These are phyloP conservation scores for Drosophila mercatorum DNA, from an alignment of 2,888 invertebrate species.

Conservation along the genomic window DNA sequence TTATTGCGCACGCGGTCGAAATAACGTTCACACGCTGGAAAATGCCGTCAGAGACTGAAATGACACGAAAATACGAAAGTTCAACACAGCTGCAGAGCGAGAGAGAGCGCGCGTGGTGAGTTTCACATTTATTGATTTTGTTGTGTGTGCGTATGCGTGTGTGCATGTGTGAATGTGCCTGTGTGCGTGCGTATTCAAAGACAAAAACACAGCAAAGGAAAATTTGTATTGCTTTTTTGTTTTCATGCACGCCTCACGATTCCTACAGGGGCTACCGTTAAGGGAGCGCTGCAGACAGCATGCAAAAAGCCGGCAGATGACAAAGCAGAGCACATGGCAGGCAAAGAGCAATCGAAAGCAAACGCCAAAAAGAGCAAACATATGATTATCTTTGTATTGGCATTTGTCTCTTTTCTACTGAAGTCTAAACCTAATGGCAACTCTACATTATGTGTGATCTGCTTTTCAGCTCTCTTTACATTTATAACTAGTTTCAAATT, in stretches of 20 bases:
- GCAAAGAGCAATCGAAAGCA: slow-evolving; percentile 15
- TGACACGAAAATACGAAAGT: slow-evolving; percentile 25
- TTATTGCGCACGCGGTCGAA: slow-evolving; percentile 26
- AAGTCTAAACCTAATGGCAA: no score
- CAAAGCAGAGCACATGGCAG: slow-evolving; percentile 21
- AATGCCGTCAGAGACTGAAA: slow-evolving; percentile 72
- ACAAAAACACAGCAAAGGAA: slow-evolving; percentile 50
- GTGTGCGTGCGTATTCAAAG: slow-evolving; percentile 31
- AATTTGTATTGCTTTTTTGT: slow-evolving; percentile 52
- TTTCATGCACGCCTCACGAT: slow-evolving; percentile 41
- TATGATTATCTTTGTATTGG: slow-evolving; percentile 31
- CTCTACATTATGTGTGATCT: background rate
- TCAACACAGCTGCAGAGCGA: slow-evolving; percentile 32
- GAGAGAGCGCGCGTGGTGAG: slow-evolving; percentile 45
- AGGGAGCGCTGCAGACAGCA: slow-evolving; percentile 28
- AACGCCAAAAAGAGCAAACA: slow-evolving; percentile 43
- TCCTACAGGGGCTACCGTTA: slow-evolving; percentile 12
- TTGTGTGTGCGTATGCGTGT: slow-evolving; percentile 8
- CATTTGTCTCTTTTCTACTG: background rate
- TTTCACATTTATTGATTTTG: slow-evolving; percentile 68
- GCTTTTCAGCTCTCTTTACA: background rate
- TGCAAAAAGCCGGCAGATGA: slow-evolving; percentile 64
- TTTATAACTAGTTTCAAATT: background rate
- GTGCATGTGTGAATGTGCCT: slow-evolving; percentile 8
- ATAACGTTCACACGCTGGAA: slow-evolving; percentile 53